These are phyloP conservation scores for Lepidurus packardi DNA, from an alignment of 1,140 invertebrate genomes.

Conservation along the genomic window DNA sequence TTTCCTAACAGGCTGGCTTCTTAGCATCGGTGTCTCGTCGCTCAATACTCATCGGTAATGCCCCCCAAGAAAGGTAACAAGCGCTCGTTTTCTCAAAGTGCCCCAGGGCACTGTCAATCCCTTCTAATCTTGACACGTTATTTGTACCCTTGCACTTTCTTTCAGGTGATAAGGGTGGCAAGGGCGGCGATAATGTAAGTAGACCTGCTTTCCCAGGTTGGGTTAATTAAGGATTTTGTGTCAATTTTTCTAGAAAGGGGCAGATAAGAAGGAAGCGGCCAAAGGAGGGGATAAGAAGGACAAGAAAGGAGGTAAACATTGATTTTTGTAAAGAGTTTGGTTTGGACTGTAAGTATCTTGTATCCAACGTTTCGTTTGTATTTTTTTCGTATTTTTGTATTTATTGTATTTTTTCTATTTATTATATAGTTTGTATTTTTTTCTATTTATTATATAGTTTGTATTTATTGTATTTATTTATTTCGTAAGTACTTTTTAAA, in stretches of 20 bases:
- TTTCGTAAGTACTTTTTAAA: no score
- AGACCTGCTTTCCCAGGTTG: not conserved
- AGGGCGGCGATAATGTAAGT: slow-evolving; percentile 32
- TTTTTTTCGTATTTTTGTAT: no score
- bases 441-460: no score
- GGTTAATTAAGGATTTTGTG: not conserved
- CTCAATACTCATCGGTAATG: slow-evolving; percentile 28
- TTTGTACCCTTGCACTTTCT: not conserved
- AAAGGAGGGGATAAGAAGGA: slow-evolving; percentile 27
- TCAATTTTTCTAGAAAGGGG: slow-evolving; percentile 30
- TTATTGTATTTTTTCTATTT: no score
- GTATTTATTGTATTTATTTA: no score
- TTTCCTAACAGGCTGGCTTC: not conserved
- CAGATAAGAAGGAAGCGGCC: slow-evolving; percentile 30
- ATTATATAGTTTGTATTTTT: no score
- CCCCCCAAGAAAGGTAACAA: slow-evolving; percentile 32
- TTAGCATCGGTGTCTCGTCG: not conserved
- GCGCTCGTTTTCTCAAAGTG: not conserved
- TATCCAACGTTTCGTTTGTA: no score
- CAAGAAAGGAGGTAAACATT: slow-evolving; percentile 32
- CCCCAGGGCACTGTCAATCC: not conserved
- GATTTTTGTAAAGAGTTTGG: not conserved
- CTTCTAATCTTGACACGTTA: not conserved
- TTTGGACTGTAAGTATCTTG: no score
- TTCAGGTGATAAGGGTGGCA: slow-evolving; percentile 32